Evolutionary conservation across 2,888 invertebrate genomes (phyloP).

Genomic region (Chironomus riparius): DNA sequence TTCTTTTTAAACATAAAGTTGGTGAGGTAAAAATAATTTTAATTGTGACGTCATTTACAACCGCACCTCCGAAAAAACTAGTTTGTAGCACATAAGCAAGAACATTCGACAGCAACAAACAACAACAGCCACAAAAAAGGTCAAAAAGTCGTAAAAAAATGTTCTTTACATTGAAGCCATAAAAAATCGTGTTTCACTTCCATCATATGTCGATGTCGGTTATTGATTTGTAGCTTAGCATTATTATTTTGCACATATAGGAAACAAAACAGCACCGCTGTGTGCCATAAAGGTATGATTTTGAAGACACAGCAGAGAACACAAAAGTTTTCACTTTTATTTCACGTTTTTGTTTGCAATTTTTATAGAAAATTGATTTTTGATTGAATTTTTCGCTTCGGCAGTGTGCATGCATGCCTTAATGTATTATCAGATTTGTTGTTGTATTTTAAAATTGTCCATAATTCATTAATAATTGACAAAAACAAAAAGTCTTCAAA

Average conservation of each 20-base stretch:
- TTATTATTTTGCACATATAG: not conserved
- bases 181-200: not conserved
- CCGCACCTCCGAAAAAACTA: too few species aligned
- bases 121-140: not conserved
- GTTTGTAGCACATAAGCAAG: too few species aligned
- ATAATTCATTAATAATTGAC: too few species aligned
- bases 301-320: not conserved
- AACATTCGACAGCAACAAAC: too few species aligned
- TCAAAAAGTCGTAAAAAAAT: not conserved
- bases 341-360: not conserved
- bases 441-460: too few species aligned
- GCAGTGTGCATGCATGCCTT: too few species aligned
- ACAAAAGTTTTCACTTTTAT: slow-evolving; percentile 1
- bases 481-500: too few species aligned
- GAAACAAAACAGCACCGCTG: not conserved
- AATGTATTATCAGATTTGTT: too few species aligned
- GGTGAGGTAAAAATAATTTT: too few species aligned
- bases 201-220: not conserved
- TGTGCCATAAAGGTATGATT: not conserved
- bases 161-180: not conserved
- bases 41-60: too few species aligned
- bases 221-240: not conserved
- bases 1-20: too few species aligned
- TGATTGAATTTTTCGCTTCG: not conserved
- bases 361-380: not conserved